A percentile compares a stretch with the other conserved stretches of the same genome.
Evolutionary conservation across 2,888 invertebrate species (phyloP).

Genomic region (Tyria jacobaeae): DNA sequence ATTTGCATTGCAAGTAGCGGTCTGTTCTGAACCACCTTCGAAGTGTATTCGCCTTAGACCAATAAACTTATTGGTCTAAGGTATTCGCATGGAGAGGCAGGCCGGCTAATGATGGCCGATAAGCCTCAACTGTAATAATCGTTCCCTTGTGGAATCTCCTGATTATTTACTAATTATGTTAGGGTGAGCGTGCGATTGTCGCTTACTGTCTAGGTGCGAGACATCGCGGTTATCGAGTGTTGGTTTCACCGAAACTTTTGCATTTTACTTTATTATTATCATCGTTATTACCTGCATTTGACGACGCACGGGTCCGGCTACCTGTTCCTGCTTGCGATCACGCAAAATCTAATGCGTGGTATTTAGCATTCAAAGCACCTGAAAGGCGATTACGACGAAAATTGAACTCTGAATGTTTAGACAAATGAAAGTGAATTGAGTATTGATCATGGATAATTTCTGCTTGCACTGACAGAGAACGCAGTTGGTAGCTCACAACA

Average conservation of each 20-base stretch:
- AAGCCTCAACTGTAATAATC: background rate
- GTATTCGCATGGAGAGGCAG: too few relatives aligned
- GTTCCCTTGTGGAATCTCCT: background rate
- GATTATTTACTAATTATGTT: background rate
- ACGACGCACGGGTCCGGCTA: slow-evolving; percentile 13
- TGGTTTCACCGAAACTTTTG: slow-evolving; percentile 15
- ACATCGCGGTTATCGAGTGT: background rate
- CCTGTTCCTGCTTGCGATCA: slow-evolving; percentile 31
- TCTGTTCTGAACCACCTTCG: too few relatives aligned
- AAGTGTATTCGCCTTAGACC: too few relatives aligned
- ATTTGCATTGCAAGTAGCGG: too few relatives aligned
- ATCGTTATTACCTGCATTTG: slow-evolving; percentile 1
- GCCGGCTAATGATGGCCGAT: background rate
- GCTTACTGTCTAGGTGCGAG: background rate
- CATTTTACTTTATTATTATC: slow-evolving; percentile 26
- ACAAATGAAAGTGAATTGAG: background rate
- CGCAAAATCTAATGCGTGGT: background rate
- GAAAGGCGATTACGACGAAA: background rate
- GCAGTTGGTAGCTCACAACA: too few relatives aligned
- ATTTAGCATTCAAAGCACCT: background rate
- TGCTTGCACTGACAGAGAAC: too few relatives aligned
- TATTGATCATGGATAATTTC: too few relatives aligned
- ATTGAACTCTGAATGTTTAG: background rate
- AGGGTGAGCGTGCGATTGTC: background rate
- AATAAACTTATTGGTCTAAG: too few relatives aligned